These are phyloP conservation scores for Barypeithes pellucidus DNA, from an alignment of 2,888 invertebrate species.

Conservation along the genomic window DNA sequence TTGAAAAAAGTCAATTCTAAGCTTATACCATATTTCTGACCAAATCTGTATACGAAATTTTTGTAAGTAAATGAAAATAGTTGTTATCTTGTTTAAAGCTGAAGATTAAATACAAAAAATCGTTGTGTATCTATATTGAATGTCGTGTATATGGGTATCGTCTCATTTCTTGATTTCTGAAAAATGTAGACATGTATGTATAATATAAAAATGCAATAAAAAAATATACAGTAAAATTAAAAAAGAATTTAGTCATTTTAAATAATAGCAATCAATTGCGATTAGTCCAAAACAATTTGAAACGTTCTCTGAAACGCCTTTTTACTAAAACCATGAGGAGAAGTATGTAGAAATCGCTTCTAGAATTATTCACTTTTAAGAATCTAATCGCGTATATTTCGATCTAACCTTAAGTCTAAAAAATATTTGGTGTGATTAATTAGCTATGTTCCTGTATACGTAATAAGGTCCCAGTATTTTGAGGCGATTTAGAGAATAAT, in stretches of 20 bases:
- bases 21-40: conserved; percentile 7
- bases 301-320: conserved; percentile 6
- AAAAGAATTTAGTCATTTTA: too few species aligned
- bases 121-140: conserved; percentile 20
- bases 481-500: neutral
- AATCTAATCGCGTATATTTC: conserved; percentile 39
- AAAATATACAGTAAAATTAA: too few species aligned
- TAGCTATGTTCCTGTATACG: neutral
- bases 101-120: conserved; percentile 38
- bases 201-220: too few species aligned
- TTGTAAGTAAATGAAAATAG: conserved; percentile 27
- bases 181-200: conserved; percentile 2
- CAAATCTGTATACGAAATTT: conserved; percentile 21
- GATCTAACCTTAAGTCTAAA: conserved; percentile 36
- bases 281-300: too few species aligned
- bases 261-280: neutral
- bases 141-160: conserved; percentile 28
- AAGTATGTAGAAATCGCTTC: neutral
- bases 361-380: neutral
- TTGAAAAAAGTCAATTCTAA: neutral
- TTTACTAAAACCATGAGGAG: neutral
- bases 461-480: neutral
- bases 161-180: conserved; percentile 20
- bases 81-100: conserved; percentile 35
- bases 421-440: neutral